Base-by-base conservation (phyloP, 2,797 vertebrate genomes). In the Rhinophrynus dorsalis region DNA sequence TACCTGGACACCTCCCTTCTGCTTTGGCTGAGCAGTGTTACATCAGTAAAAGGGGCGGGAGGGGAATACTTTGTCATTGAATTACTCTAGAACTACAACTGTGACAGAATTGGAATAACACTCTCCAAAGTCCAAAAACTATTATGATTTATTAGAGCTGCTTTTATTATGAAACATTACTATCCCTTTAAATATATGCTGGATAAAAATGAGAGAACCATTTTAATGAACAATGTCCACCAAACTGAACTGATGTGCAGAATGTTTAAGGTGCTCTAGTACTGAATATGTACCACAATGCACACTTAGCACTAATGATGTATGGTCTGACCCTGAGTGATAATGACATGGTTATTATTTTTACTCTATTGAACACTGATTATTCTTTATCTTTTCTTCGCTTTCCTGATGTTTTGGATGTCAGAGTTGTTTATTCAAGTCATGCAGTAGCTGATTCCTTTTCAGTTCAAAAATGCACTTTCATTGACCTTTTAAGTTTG, bases 291-390 rank as follows among this genome's bases (percentile, higher is more conserved):
- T 50, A 56, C 42, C 60, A 58, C 56, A 37, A 57, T 64, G 35
- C 37, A 35, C 62, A 35, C 70, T 66, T 52, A 60, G 55, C 37
- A 29, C 47, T 66, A 73, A 67, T 67, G 69, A 72, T 65, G 61
- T 35, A 27, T 50, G 5, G n/a, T 18, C 35, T 73, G 62, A 66
- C 70, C 70, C 45, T 23, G 20, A 42, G 35, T 29, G 62, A 73
- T 67, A 66, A 73, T 67, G 62, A 47, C 62, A 73, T 51, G 55
- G 56, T 45, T 50, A 73, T 73, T 73, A 60, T 73, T 73, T 57
- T 65, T 54, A 40, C 47, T 21, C 2, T 50, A 45, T 45, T 11
- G 21, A 73, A 35, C 62, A 45, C 37, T 67, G 47, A 45, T 60
- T 67, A 54, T 67, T 32, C 42, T 48, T 32, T 29, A 42, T 60